Evolutionary conservation across 2,113 vertebrate species (phyloP), one percentile per base, ranked within the genome.

Genomic region (Sterrhoptilus dennistouni): DNA sequence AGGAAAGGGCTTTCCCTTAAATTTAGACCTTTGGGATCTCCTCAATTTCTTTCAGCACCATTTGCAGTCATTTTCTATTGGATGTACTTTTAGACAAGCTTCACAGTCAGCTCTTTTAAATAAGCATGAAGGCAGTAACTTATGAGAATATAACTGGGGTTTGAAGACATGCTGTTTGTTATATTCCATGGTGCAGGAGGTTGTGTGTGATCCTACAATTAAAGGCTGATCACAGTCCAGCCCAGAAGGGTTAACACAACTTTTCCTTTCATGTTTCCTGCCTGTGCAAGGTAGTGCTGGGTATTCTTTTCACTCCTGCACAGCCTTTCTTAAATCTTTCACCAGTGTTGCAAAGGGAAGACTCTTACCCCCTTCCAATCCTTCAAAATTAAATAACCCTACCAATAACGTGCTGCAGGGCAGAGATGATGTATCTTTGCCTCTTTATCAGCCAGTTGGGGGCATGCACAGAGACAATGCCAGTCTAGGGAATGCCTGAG

Each of bases 101-200:
- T 83, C 86, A 53, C 44, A 78, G 69, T 36, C 42, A 54, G 71
- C 29, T 84, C 86, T 89, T 90, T 84, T 90, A 90, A 95, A 92
- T 64, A 91, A 93, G 81, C 33, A 87, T 47, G 83, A 95, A 83
- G 77, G 80, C 60, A 89, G 76, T 3, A 17, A 47, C 40, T 78
- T 53, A 31, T 40, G 18, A 83, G 83, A 52, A 35, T 54, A 56
- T 64, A 89, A 89, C 76, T 88, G 60, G 76, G 83, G 86, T 44
- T 18, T 61, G 89, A 83, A 81, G 90, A 50, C 68, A 9, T 20
- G 33, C 56, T 6, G 15, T 81, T 78, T 87, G 72, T 89, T 91
- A 60, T 50, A 42, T 14, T 59, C 56, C 60, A 15, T n/a, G 94
- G 59, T 65, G 76, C 57, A 77, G 59, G 64, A 93, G 53, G 14